Conservation (phyloP, 2,888 invertebrate genomes). For the Lasioglossum vierecki region DNA sequence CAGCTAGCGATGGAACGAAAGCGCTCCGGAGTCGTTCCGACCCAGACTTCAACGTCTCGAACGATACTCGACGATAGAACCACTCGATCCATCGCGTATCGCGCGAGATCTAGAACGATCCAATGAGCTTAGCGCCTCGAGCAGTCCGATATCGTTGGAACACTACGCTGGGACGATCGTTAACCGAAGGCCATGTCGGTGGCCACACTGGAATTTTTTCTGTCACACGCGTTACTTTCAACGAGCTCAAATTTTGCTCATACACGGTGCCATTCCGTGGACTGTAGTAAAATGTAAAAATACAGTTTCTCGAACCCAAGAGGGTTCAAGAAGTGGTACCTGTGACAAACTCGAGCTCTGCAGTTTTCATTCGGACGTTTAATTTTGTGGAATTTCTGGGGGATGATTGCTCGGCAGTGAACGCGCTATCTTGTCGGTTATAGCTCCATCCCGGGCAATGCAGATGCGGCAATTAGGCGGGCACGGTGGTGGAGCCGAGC, state of each 20-base stretch:
- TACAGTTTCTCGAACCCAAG: too few species aligned
- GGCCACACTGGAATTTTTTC: not conserved
- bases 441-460: not conserved
- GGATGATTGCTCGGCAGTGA: not conserved
- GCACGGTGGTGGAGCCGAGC: not conserved
- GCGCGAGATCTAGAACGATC: not conserved
- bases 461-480: not conserved
- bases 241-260: not conserved
- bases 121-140: not conserved
- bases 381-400: not conserved
- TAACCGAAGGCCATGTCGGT: not conserved
- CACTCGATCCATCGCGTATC: conserved; percentile 15
- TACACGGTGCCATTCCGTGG: not conserved
- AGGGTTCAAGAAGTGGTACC: not conserved
- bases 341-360: not conserved
- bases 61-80: not conserved
- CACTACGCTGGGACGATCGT: not conserved
- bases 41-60: not conserved
- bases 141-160: not conserved
- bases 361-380: not conserved
- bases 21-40: conserved; percentile 2
- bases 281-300: not conserved
- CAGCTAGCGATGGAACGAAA: conserved; percentile 40
- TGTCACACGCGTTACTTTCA: not conserved
- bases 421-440: not conserved